These are phyloP conservation scores for Bufo gargarizans DNA, from an alignment of 2,113 vertebrate species.

Conservation along the genomic window DNA sequence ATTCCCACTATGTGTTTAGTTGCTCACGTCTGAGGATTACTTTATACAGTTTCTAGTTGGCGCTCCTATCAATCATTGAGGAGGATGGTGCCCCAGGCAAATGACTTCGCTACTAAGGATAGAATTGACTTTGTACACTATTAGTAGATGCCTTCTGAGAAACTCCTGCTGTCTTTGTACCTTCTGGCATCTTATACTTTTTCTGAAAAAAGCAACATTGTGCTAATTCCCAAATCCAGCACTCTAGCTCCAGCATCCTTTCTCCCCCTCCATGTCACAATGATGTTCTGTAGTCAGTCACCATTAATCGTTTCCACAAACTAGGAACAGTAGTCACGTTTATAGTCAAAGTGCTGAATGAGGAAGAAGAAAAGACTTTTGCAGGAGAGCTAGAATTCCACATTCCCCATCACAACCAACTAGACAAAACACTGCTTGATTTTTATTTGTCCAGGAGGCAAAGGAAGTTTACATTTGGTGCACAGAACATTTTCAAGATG, in stretches of 20 bases:
- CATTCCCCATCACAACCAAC: constrained; percentile 18
- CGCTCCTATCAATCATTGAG: background rate
- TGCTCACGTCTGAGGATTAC: background rate
- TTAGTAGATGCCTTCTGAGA: background rate
- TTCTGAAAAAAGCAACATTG: constrained; percentile 15
- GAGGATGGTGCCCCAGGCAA: background rate
- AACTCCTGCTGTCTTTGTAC: background rate
- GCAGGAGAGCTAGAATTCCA: background rate
- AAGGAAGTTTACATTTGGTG: constrained; percentile 39
- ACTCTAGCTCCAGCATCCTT: background rate
- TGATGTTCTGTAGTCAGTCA: constrained; percentile 39
- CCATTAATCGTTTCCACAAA: constrained; percentile 25
- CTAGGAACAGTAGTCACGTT: constrained; percentile 37
- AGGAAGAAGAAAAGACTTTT: constrained; percentile 36
- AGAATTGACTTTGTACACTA: background rate
- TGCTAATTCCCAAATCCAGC: constrained; percentile 33
- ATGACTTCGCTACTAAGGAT: background rate
- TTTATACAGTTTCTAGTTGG: background rate
- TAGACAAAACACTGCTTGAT: constrained; percentile 36
- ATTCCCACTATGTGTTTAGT: no score
- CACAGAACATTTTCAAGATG: constrained; percentile 9
- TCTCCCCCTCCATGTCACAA: background rate
- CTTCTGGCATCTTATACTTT: background rate
- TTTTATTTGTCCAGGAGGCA: constrained; percentile 47
- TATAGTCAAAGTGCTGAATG: background rate